Conservation (phyloP, 2,888 invertebrate genomes). For the Epiblema foenella region DNA sequence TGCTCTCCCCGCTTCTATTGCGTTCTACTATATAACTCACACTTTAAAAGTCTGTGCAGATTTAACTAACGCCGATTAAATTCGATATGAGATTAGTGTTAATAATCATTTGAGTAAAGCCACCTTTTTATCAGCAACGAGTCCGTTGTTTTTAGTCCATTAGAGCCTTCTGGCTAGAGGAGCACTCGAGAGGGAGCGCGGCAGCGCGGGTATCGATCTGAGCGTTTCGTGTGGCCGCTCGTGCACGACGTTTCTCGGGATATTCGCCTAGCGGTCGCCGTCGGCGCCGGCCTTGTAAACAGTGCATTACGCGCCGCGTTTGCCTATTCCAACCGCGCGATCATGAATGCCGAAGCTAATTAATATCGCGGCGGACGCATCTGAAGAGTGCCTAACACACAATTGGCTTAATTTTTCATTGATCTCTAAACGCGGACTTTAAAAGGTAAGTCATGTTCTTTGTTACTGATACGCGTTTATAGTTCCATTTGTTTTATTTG, state of each 20-base stretch:
- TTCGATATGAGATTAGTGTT: conserved; percentile 57
- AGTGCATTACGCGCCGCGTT: conserved; percentile 74
- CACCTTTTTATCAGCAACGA: conserved; percentile 8
- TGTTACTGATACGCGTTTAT: conserved; percentile 25
- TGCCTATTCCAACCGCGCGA: conserved; percentile 73
- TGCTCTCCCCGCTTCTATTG: conserved; percentile 71
- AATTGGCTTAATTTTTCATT: conserved; percentile 55
- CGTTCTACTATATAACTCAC: conserved; percentile 73
- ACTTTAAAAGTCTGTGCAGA: conserved; percentile 70
- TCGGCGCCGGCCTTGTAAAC: conserved; percentile 81
- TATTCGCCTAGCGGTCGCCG: conserved; percentile 80
- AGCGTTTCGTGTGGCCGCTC: conserved; percentile 73
- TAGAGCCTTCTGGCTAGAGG: conserved; percentile 55
- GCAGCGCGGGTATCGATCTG: conserved; percentile 78
- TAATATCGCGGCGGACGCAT: conserved; percentile 71
- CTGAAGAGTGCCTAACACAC: conserved; percentile 60
- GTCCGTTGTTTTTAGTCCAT: conserved; percentile 1
- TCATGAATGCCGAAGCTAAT: conserved; percentile 74
- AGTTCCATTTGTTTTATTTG: conserved; percentile 17
- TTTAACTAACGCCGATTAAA: conserved; percentile 64
- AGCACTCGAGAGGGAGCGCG: conserved; percentile 73
- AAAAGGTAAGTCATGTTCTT: conserved; percentile 51
- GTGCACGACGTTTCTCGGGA: conserved; percentile 78
- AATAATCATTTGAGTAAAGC: conserved; percentile 58
- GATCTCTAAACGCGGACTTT: conserved; percentile 55